Conservation (phyloP, 2,888 invertebrate genomes). For the Ophioninae sp. region DNA sequence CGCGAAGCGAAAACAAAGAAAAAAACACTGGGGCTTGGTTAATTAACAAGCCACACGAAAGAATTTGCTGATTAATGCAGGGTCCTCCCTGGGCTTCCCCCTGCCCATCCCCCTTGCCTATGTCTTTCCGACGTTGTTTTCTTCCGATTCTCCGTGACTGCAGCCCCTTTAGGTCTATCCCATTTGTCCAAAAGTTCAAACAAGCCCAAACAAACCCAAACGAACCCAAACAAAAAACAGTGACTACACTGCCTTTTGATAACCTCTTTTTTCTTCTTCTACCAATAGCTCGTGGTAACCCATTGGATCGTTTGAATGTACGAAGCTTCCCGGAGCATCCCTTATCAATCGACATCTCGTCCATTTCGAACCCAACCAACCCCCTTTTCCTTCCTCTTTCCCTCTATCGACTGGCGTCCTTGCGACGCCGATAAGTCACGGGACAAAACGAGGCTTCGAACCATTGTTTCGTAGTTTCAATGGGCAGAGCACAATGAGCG, state of each 20-base stretch:
- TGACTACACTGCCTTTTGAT: neutral
- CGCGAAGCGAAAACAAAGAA: conserved; percentile 23
- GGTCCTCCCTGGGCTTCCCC: neutral
- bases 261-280: conserved; percentile 20
- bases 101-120: neutral
- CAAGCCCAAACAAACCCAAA: too few species aligned
- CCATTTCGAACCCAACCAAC: too few species aligned
- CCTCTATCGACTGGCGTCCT: conserved; percentile 66
- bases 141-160: conserved; percentile 39
- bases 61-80: conserved; percentile 52
- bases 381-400: neutral
- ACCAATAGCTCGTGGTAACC: too few species aligned
- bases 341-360: conserved; percentile 46
- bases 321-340: conserved; percentile 18
- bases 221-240: too few species aligned
- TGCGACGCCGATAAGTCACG: conserved; percentile 72
- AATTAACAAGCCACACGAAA: conserved; percentile 56
- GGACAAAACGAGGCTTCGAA: conserved; percentile 76
- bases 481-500: conserved; percentile 74
- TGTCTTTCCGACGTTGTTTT: conserved; percentile 1
- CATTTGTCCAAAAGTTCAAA: too few species aligned
- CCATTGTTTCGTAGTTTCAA: conserved; percentile 77
- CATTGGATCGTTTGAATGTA: conserved; percentile 1
- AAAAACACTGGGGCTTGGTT: conserved; percentile 54
- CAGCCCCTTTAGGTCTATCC: neutral